phyloP scores from a whole-genome alignment of 2,113 vertebrate genomes.

The Apteryx mantelli region DNA sequence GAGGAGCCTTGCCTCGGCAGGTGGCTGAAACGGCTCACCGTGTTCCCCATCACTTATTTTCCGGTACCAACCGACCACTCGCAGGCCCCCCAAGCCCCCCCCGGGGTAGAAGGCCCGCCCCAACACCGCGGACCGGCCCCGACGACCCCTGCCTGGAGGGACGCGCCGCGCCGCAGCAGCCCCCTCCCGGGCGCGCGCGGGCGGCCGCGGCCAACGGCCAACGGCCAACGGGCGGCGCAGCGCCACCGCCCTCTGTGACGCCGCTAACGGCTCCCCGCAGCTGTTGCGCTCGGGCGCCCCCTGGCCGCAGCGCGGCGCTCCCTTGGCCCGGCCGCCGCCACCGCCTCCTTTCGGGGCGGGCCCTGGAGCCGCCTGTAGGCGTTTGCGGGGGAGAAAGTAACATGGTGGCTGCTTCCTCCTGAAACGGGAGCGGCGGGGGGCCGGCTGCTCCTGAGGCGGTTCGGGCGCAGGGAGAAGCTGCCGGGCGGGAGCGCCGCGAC shows the following conservation, averaged over 20 bases:
- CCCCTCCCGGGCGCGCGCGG: too few relatives aligned
- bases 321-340: not conserved
- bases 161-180: too few relatives aligned
- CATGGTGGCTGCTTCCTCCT: conserved; percentile 45
- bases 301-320: not conserved
- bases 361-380: conserved; percentile 8
- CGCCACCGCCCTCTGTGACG: too few relatives aligned
- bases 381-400: conserved; percentile 24
- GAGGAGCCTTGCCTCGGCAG: too few relatives aligned
- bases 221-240: not conserved
- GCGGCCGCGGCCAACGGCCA: too few relatives aligned
- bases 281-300: not conserved
- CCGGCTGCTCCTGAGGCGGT: not conserved
- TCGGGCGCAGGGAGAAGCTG: not conserved
- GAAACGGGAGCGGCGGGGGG: not conserved
- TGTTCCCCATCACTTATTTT: too few relatives aligned
- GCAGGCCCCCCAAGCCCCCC: too few relatives aligned
- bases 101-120: accelerated
- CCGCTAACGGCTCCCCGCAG: too few relatives aligned
- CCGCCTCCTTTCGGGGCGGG: conserved; percentile 50
- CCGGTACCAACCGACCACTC: too few relatives aligned
- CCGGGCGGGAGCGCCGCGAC: not conserved
- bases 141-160: too few relatives aligned
- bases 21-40: accelerated
- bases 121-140: too few relatives aligned